A percentile compares a stretch with the other conserved stretches of the same genome.
phyloP scores from a whole-genome alignment of 1,140 invertebrate species.

The Brachionus manjavacas region DNA sequence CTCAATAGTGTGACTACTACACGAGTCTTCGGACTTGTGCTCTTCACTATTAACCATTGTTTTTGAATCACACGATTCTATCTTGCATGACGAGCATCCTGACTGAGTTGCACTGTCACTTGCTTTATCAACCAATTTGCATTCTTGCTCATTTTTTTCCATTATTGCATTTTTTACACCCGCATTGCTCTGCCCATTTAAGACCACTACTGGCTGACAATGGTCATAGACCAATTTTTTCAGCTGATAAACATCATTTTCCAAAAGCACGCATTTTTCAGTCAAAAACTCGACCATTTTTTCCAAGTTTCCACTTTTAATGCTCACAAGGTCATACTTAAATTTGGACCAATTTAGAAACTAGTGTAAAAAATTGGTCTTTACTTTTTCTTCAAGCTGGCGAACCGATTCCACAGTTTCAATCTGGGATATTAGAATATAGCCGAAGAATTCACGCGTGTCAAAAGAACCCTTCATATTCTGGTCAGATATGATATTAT shows the following conservation, averaged over 20 bases:
- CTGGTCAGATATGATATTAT: neutral
- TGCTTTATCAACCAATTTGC: neutral
- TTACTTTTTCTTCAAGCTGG: conserved; percentile 20
- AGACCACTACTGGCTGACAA: neutral
- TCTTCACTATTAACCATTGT: neutral
- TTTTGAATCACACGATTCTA: neutral
- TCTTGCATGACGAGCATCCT: neutral
- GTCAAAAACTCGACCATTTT: neutral
- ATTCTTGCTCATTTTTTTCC: neutral
- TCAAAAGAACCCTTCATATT: neutral
- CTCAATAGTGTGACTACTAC: neutral
- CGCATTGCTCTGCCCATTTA: neutral
- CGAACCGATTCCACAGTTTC: neutral
- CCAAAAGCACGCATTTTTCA: neutral
- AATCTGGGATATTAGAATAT: conserved; percentile 7
- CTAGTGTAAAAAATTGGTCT: neutral
- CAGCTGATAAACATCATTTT: neutral
- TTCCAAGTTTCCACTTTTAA: neutral
- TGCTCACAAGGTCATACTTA: neutral
- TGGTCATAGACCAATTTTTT: neutral
- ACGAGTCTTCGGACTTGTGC: neutral
- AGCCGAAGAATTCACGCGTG: neutral
- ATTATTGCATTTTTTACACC: neutral
- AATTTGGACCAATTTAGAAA: neutral
- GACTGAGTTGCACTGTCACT: neutral